phyloP scores from a whole-genome alignment of 2,888 invertebrate species.

The Callimorpha dominula region DNA sequence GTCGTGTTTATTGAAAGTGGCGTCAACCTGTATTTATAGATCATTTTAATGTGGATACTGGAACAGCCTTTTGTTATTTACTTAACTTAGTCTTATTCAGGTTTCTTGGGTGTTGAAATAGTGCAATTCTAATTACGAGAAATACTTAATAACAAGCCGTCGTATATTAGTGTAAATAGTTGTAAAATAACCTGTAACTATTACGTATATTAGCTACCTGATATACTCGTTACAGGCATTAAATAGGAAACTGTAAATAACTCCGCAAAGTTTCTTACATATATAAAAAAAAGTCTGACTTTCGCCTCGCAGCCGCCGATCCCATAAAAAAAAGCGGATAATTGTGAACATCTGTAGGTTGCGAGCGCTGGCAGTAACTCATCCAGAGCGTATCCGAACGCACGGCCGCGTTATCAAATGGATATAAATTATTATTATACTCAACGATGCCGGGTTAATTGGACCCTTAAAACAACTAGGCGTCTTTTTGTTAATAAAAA shows the following conservation, averaged over 20 bases:
- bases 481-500: constrained; percentile 19
- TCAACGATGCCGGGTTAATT: constrained; percentile 52
- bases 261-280: constrained; percentile 20
- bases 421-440: constrained; percentile 58
- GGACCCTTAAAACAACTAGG: constrained; percentile 23
- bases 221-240: no score
- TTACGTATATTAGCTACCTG: no score
- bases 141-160: not conserved
- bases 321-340: constrained; percentile 61
- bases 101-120: not conserved
- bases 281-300: constrained; percentile 52
- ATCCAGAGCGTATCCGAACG: constrained; percentile 45
- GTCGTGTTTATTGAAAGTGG: constrained; percentile 50
- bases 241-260: constrained; percentile 14
- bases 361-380: constrained; percentile 58
- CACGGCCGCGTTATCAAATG: constrained; percentile 52
- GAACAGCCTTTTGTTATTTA: not conserved
- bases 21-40: constrained; percentile 30
- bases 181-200: no score
- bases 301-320: constrained; percentile 56
- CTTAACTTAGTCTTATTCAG: not conserved
- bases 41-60: constrained; percentile 24
- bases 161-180: not conserved
- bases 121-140: not conserved
- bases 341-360: constrained; percentile 78